phyloP scores from a whole-genome alignment of 2,113 vertebrate species.

The Callionymus lyra region DNA sequence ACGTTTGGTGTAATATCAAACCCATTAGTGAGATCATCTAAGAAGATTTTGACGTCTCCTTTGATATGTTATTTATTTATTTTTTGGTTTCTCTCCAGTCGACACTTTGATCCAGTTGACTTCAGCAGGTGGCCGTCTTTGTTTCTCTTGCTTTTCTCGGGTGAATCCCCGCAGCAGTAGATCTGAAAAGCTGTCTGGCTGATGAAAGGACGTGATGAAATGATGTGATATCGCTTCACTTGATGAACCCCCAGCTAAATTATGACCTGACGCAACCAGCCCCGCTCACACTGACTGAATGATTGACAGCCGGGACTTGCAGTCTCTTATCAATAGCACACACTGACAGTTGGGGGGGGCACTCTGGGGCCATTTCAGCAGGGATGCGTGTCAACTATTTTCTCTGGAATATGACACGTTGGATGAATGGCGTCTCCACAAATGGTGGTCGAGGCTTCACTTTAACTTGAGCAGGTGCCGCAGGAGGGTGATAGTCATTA shows the following conservation, averaged over 20 bases:
- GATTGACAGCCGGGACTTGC: constrained; percentile 32
- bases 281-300: constrained; percentile 17
- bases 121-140: constrained; percentile 16
- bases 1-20: too few relatives aligned
- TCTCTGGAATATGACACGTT: constrained; percentile 22
- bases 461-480: constrained; percentile 6
- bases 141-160: constrained; percentile 8
- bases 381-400: constrained; percentile 20
- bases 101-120: constrained; percentile 24
- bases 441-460: constrained; percentile 9
- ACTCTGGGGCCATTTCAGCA: constrained; percentile 21
- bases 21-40: constrained; percentile 8
- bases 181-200: constrained; percentile 29
- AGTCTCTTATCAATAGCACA: constrained; percentile 32
- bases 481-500: background rate
- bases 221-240: constrained; percentile 34
- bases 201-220: constrained; percentile 50
- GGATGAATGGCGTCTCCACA: constrained; percentile 11
- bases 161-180: constrained; percentile 18
- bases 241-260: constrained; percentile 40
- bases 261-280: constrained; percentile 34
- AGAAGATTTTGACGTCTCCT: constrained; percentile 11
- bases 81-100: background rate
- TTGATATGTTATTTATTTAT: constrained; percentile 8
- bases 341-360: constrained; percentile 31